These are phyloP conservation scores for Thereva unica DNA, from an alignment of 2,888 invertebrate species.

Conservation along the genomic window DNA sequence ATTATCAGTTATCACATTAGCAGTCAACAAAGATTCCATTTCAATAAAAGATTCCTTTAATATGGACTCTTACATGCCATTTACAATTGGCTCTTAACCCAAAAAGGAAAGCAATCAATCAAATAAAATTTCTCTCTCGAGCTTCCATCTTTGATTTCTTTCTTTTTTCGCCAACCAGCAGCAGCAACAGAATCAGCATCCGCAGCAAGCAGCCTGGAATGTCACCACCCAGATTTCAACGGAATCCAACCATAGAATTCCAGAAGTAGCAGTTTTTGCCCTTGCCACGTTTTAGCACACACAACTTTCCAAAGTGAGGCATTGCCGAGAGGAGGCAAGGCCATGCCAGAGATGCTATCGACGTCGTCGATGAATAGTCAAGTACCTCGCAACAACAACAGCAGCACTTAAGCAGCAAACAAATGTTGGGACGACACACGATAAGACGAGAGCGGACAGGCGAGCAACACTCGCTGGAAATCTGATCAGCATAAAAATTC, in stretches of 20 bases:
- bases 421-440: conserved; percentile 7
- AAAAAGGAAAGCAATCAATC: conserved; percentile 32
- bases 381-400: too few species aligned
- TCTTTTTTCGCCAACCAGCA: too few species aligned
- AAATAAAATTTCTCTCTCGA: conserved; percentile 29
- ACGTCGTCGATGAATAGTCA: conserved; percentile 18
- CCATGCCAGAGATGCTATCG: background rate
- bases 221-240: conserved; percentile 29
- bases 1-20: background rate
- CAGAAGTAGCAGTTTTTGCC: conserved; percentile 10
- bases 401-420: background rate
- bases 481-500: conserved; percentile 34
- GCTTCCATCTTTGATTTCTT: background rate
- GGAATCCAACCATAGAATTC: conserved; percentile 20
- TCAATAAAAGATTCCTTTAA: conserved; percentile 3
- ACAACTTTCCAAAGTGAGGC: background rate
- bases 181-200: too few species aligned
- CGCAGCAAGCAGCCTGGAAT: conserved; percentile 14
- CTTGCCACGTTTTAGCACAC: too few species aligned
- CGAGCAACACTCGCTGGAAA: conserved; percentile 10
- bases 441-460: background rate
- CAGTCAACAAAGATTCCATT: background rate
- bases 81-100: conserved; percentile 5
- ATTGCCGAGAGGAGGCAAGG: background rate
- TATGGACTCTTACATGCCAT: conserved; percentile 18